Percentiles rank a stretch among this genome's conserved stretches.
phyloP scores from a whole-genome alignment of 2,113 vertebrate species.

The Sander lucioperca region DNA sequence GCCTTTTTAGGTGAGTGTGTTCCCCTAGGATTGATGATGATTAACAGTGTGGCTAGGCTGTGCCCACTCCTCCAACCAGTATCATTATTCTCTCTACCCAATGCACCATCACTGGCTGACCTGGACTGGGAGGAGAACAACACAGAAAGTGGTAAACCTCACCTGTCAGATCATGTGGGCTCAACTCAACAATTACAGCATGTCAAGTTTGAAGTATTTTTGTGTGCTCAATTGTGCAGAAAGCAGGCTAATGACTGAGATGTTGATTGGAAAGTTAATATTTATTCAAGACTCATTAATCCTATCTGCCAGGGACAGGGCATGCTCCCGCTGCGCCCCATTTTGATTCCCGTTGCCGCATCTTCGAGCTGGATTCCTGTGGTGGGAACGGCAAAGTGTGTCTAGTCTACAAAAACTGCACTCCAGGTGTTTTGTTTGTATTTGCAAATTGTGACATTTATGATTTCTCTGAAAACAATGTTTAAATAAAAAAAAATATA shows the following conservation, averaged over 20 bases:
- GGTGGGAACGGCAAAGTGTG: conserved; percentile 94
- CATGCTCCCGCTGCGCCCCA: conserved; percentile 86
- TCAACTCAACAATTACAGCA: conserved; percentile 44
- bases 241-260: conserved; percentile 53
- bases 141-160: conserved; percentile 79
- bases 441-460: background rate
- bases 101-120: conserved; percentile 91
- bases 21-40: conserved; percentile 92
- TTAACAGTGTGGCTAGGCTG: conserved; percentile 89
- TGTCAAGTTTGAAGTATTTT: conserved; percentile 45
- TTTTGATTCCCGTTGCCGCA: conserved; percentile 91
- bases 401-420: conserved; percentile 92
- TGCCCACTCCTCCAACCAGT: conserved; percentile 87
- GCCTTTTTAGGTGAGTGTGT: conserved; percentile 87
- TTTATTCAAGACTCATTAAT: conserved; percentile 45
- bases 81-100: conserved; percentile 88
- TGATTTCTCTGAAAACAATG: background rate
- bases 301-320: conserved; percentile 60
- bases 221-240: conserved; percentile 49
- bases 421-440: conserved; percentile 84
- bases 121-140: conserved; percentile 89
- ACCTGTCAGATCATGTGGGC: conserved; percentile 29
- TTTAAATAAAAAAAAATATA: background rate
- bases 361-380: conserved; percentile 95
- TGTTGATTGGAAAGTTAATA: conserved; percentile 59